Percentiles rank a stretch among this genome's conserved stretches.
These are phyloP conservation scores for Poecilobothrus nobilitatus DNA, from an alignment of 2,888 invertebrate genomes.

Conservation along the genomic window DNA sequence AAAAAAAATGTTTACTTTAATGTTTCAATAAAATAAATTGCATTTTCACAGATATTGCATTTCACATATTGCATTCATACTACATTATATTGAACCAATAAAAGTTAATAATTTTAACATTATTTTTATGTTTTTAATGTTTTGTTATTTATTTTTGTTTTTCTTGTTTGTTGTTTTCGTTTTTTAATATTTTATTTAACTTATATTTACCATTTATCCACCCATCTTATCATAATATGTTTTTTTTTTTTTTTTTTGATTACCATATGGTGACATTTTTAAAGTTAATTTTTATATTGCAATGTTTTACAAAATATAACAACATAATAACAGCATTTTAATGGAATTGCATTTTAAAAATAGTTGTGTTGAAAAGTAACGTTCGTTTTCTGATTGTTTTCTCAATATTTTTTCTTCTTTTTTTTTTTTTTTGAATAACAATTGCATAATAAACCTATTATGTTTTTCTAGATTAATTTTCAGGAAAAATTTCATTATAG, in stretches of 20 bases:
- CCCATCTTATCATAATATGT: not conserved
- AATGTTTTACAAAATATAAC: not conserved
- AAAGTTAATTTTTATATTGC: not conserved
- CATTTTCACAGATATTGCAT: not conserved
- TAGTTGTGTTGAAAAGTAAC: not conserved
- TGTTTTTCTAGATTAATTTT: too few relatives aligned
- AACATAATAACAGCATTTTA: not conserved
- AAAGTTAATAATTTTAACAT: not conserved
- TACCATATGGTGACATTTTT: constrained; percentile 3
- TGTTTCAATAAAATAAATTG: constrained; percentile 4
- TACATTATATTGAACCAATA: not conserved
- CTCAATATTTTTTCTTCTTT: too few relatives aligned
- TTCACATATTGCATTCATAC: not conserved
- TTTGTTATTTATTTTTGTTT: too few relatives aligned
- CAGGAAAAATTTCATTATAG: too few relatives aligned
- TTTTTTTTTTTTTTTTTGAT: not conserved
- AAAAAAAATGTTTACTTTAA: not conserved
- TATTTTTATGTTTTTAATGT: not conserved
- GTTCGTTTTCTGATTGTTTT: not conserved
- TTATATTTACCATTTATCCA: not conserved
- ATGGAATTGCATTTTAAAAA: not conserved
- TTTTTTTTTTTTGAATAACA: too few relatives aligned
- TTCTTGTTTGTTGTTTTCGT: too few relatives aligned
- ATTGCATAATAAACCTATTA: too few relatives aligned
- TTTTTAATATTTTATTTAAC: not conserved